A percentile compares a stretch with the other conserved stretches of the same genome.
These are phyloP conservation scores for Anas georgica DNA, from an alignment of 2,797 vertebrate species.

Conservation along the genomic window DNA sequence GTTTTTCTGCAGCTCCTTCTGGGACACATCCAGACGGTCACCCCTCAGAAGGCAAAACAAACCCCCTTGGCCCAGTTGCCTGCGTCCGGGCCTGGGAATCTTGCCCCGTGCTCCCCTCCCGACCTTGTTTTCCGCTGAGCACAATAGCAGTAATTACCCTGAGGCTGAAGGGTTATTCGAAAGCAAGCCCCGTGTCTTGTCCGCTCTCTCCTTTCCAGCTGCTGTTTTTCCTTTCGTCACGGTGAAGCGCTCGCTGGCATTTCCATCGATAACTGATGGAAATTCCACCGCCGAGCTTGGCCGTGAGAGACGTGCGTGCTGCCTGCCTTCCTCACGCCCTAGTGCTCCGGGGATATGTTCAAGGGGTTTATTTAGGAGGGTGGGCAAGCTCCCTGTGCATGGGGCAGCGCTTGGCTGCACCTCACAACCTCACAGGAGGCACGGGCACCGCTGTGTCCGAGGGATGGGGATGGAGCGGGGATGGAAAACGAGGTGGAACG, in stretches of 20 bases:
- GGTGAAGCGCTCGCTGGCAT: neutral
- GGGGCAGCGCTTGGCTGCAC: neutral
- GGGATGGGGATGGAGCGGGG: neutral
- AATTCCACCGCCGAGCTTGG: neutral
- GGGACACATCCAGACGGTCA: neutral
- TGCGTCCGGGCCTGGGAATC: slow-evolving; percentile 23
- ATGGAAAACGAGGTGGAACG: neutral
- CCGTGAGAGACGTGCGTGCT: neutral
- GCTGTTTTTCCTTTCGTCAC: neutral
- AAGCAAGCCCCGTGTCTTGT: slow-evolving; percentile 34
- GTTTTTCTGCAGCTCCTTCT: slow-evolving; percentile 13
- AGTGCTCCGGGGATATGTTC: neutral
- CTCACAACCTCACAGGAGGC: neutral
- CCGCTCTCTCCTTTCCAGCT: neutral
- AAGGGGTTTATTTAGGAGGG: neutral
- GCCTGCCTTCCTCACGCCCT: neutral
- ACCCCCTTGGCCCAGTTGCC: slow-evolving; percentile 46
- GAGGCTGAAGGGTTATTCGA: slow-evolving; percentile 64
- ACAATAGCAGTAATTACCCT: slow-evolving; percentile 64
- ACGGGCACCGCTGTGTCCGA: neutral
- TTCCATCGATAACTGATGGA: neutral
- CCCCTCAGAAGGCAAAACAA: slow-evolving; percentile 14
- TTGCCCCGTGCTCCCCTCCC: neutral
- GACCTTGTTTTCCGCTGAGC: slow-evolving; percentile 45
- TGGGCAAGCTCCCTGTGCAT: neutral